Percentiles rank a stretch among this genome's conserved stretches.
phyloP scores from a whole-genome alignment of 64 coral and sea anemone genomes.

The Stylophora pistillata region DNA sequence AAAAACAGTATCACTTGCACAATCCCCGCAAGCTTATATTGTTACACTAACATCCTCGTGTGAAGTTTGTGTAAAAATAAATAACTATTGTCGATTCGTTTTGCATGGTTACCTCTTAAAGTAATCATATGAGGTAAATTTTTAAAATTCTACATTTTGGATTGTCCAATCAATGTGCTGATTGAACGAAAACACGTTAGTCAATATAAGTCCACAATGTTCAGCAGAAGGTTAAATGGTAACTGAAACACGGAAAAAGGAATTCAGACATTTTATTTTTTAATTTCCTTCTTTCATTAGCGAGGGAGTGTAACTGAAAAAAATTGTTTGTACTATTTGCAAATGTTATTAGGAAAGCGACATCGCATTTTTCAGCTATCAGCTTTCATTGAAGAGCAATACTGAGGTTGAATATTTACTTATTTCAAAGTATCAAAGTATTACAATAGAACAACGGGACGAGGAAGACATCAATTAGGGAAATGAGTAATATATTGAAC shows the following conservation, averaged over 20 bases:
- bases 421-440: neutral
- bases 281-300: neutral
- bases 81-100: neutral
- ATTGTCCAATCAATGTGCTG: neutral
- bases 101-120: constrained; percentile 9
- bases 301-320: neutral
- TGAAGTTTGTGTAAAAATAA: neutral
- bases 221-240: neutral
- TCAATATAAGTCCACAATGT: neutral
- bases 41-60: too few species aligned
- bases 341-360: neutral
- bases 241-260: neutral
- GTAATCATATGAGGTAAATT: neutral
- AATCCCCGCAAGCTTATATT: too few species aligned
- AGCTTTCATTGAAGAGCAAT: neutral
- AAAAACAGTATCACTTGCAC: too few species aligned
- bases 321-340: neutral
- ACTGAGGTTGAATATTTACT: neutral
- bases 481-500: neutral
- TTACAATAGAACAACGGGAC: neutral
- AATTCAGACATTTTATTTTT: neutral
- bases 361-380: neutral
- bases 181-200: neutral
- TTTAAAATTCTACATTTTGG: neutral
- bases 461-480: neutral